Conservation (phyloP, 2,888 invertebrate species). For the Drosophila kokeensis region DNA sequence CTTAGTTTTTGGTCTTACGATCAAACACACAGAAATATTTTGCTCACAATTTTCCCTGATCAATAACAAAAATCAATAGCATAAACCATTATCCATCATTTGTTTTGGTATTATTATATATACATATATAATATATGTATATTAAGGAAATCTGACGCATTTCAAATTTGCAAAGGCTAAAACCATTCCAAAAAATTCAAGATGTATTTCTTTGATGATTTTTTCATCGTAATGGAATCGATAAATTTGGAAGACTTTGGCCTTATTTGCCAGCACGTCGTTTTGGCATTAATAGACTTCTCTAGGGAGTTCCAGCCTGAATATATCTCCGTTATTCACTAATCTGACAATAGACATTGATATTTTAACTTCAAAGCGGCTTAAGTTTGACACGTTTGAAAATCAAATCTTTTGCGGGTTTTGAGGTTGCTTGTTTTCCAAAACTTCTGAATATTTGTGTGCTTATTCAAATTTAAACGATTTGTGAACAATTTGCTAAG, state of each 20-base stretch:
- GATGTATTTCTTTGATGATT: neutral
- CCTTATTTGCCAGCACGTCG: neutral
- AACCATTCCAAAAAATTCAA: neutral
- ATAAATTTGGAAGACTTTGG: neutral
- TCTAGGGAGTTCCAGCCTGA: neutral
- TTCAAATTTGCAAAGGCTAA: neutral
- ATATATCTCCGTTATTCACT: neutral
- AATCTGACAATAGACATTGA: neutral
- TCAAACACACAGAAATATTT: neutral
- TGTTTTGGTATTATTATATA: neutral
- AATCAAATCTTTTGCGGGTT: neutral
- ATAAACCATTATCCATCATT: neutral
- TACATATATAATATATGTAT: neutral
- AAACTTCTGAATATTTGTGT: neutral
- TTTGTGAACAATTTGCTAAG: neutral
- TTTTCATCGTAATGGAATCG: neutral
- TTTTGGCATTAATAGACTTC: neutral
- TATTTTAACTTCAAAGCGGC: neutral
- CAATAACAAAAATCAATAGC: neutral
- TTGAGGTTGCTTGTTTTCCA: neutral
- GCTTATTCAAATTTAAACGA: neutral
- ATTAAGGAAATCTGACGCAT: neutral
- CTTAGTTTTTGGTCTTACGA: no score
- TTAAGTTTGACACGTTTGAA: neutral
- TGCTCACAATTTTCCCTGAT: neutral